These are phyloP conservation scores for Melanerpes formicivorus DNA, from an alignment of 2,113 vertebrate genomes.

Conservation along the genomic window DNA sequence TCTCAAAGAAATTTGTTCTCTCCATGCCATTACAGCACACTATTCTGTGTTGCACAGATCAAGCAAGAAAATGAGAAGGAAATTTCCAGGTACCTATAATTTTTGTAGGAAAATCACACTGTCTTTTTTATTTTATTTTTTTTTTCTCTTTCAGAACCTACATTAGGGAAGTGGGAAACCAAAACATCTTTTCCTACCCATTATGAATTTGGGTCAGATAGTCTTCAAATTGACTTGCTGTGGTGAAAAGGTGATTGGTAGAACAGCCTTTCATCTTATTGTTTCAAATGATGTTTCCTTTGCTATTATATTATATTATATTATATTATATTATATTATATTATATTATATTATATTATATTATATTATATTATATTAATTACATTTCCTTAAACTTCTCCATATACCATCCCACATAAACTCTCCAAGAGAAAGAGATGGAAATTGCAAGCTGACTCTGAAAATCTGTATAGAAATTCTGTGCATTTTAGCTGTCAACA, in stretches of 20 bases:
- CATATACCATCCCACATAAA: conserved; percentile 50
- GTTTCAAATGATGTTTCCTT: conserved; percentile 67
- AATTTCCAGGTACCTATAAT: neutral
- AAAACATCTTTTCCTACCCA: neutral
- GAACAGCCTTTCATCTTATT: conserved; percentile 50
- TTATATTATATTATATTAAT: neutral
- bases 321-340: neutral
- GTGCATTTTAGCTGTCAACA: neutral
- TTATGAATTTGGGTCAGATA: conserved; percentile 13
- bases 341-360: neutral
- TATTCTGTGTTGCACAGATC: neutral
- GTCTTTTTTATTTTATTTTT: neutral
- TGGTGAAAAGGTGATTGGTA: conserved; percentile 41
- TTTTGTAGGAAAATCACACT: conserved; percentile 46
- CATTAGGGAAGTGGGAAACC: conserved; percentile 33
- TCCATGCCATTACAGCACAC: neutral
- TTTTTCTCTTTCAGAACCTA: neutral
- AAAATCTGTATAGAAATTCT: conserved; percentile 58
- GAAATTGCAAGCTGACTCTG: conserved; percentile 44
- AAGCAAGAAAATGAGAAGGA: neutral
- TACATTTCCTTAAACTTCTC: conserved; percentile 67
- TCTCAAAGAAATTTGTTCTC: neutral
- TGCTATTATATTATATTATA: neutral
- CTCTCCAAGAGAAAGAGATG: conserved; percentile 39
- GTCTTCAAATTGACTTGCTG: conserved; percentile 51